Evolutionary conservation across 2,888 invertebrate genomes (phyloP), one percentile per base, ranked within the genome.

Genomic region (Leptogaster cylindrica): DNA sequence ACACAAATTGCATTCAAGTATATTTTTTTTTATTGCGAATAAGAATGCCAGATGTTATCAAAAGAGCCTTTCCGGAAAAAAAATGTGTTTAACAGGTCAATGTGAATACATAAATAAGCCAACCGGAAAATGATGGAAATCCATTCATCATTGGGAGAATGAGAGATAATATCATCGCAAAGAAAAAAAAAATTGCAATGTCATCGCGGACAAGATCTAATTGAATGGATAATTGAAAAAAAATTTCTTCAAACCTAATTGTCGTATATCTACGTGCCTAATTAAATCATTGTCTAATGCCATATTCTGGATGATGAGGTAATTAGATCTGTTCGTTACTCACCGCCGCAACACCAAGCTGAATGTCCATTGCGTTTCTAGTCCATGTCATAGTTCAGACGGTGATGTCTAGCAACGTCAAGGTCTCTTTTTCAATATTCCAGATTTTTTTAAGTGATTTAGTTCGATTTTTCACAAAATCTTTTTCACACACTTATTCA

Each of bases 341-440:
- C 65, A 68, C 68, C 65, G 14, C 12, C 36, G 39, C 64, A 55
- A 48, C 23, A 58, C 48, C 20, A 58, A n/a, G 55, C n/a, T 55
- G 52, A 65, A 68, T 55, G 31, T 65, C 65, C 68, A 68, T 68
- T 44, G 55, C 65, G 10, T 28, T 48, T 27, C 48, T 68, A 68
- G 46, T 50, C 65, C 65, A 68, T 68, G 55, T 55, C 68, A 68
- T 68, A 68, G 58, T 65, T 68, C 39, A 14, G 23, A 55, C 46
- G 20, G 7, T 46, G 27, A n/a, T 16, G 3, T 18, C 33, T 10
- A 33, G 50, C 50, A 16, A 4, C 28, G 50, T 14, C 23, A 25
- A 16, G 18, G 8, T 3, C 44, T 41, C 46, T n/a, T n/a, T n/a
- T 6, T 10, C 46, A 46, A 16, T 20, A 3, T 25, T 8, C 46